These are phyloP conservation scores for Cephus pulcher DNA, from an alignment of 2,888 invertebrate species.

Conservation along the genomic window DNA sequence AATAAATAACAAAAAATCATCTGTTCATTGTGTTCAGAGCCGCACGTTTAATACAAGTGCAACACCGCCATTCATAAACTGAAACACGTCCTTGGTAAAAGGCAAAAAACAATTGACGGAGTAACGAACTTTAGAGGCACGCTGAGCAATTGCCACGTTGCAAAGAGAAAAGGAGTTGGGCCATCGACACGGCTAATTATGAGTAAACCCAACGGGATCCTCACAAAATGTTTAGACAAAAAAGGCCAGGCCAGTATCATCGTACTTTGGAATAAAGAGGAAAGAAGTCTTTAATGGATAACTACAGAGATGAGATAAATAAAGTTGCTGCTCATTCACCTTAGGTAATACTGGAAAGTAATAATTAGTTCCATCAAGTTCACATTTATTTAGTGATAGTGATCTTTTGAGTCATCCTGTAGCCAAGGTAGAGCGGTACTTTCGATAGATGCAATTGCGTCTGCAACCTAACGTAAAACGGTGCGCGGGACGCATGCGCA, in stretches of 20 bases:
- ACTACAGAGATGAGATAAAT: background rate
- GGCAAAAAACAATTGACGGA: background rate
- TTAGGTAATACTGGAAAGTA: background rate
- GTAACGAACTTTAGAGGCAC: background rate
- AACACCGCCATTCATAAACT: background rate
- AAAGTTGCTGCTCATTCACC: background rate
- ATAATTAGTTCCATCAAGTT: background rate
- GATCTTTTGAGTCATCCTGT: background rate
- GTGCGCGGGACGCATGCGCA: background rate
- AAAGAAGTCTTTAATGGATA: background rate
- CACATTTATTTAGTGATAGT: background rate
- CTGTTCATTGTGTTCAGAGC: background rate
- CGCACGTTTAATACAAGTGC: background rate
- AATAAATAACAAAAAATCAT: background rate
- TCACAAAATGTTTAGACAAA: background rate
- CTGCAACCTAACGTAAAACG: background rate
- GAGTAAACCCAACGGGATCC: background rate
- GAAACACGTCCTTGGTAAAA: background rate
- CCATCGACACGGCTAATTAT: background rate
- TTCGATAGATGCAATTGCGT: background rate
- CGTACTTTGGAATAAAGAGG: background rate
- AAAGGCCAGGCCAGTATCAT: background rate
- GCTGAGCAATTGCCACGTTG: background rate
- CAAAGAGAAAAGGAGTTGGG: background rate
- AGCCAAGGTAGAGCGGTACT: background rate